A percentile compares a stretch with the other conserved stretches of the same genome.
These are phyloP conservation scores for Calliopum simillimum DNA, from an alignment of 2,888 invertebrate species.

Conservation along the genomic window DNA sequence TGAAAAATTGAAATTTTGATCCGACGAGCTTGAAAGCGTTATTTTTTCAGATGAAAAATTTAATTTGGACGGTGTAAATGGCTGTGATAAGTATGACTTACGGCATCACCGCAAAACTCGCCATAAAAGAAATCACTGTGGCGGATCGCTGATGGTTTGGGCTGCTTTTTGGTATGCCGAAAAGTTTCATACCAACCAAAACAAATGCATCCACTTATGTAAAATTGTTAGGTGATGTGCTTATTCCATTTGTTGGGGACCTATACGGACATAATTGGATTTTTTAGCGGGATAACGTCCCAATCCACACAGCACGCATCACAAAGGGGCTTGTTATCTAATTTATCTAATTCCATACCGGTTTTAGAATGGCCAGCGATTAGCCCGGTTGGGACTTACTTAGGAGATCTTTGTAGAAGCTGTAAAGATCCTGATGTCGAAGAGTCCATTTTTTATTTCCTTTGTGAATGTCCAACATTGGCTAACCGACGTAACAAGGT, in stretches of 20 bases:
- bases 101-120: background rate
- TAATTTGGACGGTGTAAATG: conserved; percentile 5
- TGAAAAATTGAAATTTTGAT: conserved; percentile 11
- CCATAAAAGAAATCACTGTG: conserved; percentile 2
- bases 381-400: background rate
- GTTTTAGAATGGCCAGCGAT: background rate
- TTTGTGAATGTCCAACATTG: too few relatives aligned
- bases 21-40: conserved; percentile 8
- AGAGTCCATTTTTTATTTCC: too few relatives aligned
- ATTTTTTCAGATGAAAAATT: conserved; percentile 1
- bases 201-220: background rate
- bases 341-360: background rate
- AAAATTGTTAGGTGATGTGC: background rate
- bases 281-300: conserved; percentile 9
- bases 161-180: background rate
- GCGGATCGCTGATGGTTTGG: conserved; percentile 9
- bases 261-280: conserved; percentile 5
- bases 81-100: background rate
- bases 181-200: conserved; percentile 19
- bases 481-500: too few relatives aligned
- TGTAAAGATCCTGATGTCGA: too few relatives aligned
- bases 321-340: background rate
- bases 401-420: background rate
- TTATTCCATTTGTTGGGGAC: background rate
- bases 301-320: background rate